Percentiles rank a stretch among this genome's conserved stretches.
Evolutionary conservation across 1,140 invertebrate genomes (phyloP).

Genomic region (Druon quercuslanigerum): DNA sequence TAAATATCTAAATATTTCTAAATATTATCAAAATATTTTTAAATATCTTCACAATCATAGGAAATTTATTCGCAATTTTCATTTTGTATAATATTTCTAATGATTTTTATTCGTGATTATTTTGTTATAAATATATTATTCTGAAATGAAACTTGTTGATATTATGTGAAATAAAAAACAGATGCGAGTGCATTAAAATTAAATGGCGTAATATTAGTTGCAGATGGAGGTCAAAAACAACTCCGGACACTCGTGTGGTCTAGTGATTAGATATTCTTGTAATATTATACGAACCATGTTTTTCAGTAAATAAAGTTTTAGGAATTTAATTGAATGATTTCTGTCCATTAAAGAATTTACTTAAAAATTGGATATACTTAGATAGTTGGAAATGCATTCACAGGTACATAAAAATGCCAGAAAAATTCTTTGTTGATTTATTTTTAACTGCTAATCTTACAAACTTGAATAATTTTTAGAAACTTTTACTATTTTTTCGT

Average conservation of each 20-base stretch:
- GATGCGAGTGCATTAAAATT: conserved; percentile 40
- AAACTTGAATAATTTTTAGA: too few relatives aligned
- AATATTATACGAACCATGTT: conserved; percentile 46
- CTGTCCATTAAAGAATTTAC: too few relatives aligned
- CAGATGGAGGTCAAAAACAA: conserved; percentile 53
- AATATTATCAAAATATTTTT: too few relatives aligned
- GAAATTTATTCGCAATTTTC: too few relatives aligned
- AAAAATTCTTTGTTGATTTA: too few relatives aligned
- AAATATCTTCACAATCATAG: too few relatives aligned
- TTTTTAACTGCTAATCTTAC: too few relatives aligned
- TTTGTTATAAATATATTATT: neutral
- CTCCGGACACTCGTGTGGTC: conserved; percentile 58
- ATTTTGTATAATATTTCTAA: neutral
- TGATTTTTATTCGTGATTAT: neutral
- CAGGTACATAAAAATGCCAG: too few relatives aligned
- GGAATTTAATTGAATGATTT: neutral
- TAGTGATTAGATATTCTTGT: conserved; percentile 65
- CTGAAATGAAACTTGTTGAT: conserved; percentile 3
- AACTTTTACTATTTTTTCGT: too few relatives aligned
- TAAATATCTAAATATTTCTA: too few relatives aligned
- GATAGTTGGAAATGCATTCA: too few relatives aligned
- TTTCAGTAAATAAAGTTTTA: neutral
- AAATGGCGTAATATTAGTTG: conserved; percentile 63
- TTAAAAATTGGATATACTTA: too few relatives aligned
- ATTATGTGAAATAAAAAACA: conserved; percentile 40